Conservation (phyloP, 2,113 vertebrate genomes). For the Vicugna pacos region DNA sequence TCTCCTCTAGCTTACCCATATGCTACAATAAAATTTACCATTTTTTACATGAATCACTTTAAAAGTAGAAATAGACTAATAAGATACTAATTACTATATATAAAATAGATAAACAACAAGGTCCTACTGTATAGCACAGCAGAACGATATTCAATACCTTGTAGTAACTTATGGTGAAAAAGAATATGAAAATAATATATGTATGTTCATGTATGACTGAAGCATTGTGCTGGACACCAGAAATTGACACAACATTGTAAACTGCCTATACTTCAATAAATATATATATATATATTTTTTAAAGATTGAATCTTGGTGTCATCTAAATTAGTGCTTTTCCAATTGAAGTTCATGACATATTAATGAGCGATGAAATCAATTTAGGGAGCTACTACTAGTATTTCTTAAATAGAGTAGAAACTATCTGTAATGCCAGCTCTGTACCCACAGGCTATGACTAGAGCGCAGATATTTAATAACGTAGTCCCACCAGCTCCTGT, state of each 20-base stretch:
- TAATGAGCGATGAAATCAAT: slow-evolving; percentile 3
- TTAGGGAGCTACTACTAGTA: not conserved
- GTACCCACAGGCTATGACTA: not conserved
- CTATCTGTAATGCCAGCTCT: not conserved
- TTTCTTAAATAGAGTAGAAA: slow-evolving; percentile 2
- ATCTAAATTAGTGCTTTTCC: slow-evolving; percentile 43
- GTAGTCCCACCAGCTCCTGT: not conserved
- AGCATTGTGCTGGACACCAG: no score
- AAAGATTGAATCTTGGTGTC: not conserved
- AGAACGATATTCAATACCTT: no score
- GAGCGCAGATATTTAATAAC: not conserved
- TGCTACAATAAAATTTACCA: slow-evolving; percentile 6
- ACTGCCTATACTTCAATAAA: no score
- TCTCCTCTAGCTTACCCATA: not conserved
- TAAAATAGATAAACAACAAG: no score
- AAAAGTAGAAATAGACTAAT: not conserved
- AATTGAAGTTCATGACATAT: slow-evolving; percentile 12
- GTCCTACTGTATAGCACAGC: no score
- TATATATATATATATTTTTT: no score
- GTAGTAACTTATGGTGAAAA: no score
- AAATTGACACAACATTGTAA: no score
- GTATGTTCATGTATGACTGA: no score
- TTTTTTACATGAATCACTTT: not conserved
- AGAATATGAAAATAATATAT: no score
- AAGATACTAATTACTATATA: not conserved